Conservation (phyloP, 2,888 invertebrate species). For the Chirona hameri region DNA sequence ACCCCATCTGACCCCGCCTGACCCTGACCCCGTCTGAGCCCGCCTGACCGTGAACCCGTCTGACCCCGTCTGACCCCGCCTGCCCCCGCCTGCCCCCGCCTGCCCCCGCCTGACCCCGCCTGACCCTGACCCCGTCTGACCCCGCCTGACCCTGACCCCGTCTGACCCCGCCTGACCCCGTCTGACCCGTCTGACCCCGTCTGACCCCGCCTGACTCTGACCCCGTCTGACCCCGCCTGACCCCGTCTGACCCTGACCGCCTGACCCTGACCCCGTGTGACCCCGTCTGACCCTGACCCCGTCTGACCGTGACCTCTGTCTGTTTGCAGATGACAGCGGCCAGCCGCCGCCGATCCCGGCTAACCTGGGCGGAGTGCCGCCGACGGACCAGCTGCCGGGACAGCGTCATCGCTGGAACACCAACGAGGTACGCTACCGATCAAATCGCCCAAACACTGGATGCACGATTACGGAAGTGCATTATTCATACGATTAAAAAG, state of each 20-base stretch:
- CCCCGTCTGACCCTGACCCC: no score
- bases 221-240: background rate
- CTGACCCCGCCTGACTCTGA: no score
- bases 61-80: no score
- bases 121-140: background rate
- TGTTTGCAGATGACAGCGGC: conserved; percentile 36
- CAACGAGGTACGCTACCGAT: conserved; percentile 80
- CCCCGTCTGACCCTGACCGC: background rate
- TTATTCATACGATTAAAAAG: no score
- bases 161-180: background rate
- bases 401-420: conserved; percentile 98
- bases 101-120: background rate
- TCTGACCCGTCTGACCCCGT: no score
- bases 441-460: no score
- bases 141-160: no score
- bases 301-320: background rate
- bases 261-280: no score
- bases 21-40: no score
- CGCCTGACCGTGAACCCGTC: no score
- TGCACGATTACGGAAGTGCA: no score
- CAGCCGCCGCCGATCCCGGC: conserved; percentile 77
- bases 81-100: background rate
- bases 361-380: conserved; percentile 89
- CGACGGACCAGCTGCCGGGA: conserved; percentile 89
- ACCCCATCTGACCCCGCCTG: no score